These are phyloP conservation scores for Etheostoma spectabile DNA, from an alignment of 2,113 vertebrate species.

Conservation along the genomic window DNA sequence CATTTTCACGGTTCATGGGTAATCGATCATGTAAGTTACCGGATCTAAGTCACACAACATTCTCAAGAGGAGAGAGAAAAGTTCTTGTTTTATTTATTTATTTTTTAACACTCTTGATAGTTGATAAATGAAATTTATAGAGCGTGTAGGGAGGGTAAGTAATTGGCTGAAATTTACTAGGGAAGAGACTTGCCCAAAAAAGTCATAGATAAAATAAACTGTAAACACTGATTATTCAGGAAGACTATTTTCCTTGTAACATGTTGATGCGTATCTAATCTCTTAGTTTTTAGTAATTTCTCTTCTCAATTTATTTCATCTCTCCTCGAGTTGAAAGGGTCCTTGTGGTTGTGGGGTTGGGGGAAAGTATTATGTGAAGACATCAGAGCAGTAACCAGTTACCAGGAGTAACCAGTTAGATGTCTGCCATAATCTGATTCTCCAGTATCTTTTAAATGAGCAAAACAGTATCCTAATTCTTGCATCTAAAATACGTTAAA, in stretches of 20 bases:
- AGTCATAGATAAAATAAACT: conserved; percentile 50
- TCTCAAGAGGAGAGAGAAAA: conserved; percentile 58
- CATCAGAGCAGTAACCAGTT: too few species aligned
- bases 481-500: background rate
- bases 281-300: conserved; percentile 7
- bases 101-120: background rate
- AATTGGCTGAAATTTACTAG: conserved; percentile 37
- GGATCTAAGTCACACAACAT: conserved; percentile 67
- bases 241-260: conserved; percentile 32
- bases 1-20: conserved; percentile 71
- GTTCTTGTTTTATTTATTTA: conserved; percentile 21
- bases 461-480: background rate
- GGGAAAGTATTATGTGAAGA: conserved; percentile 21
- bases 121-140: conserved; percentile 49
- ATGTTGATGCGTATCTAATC: conserved; percentile 35
- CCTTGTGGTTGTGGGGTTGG: background rate
- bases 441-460: background rate
- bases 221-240: conserved; percentile 45
- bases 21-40: conserved; percentile 67
- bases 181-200: conserved; percentile 36
- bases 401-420: background rate
- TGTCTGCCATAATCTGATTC: background rate
- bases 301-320: background rate
- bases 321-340: conserved; percentile 1
- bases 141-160: conserved; percentile 36